Evolutionary conservation across 2,113 vertebrate species (phyloP).

Genomic region (Lanius ludovicianus): DNA sequence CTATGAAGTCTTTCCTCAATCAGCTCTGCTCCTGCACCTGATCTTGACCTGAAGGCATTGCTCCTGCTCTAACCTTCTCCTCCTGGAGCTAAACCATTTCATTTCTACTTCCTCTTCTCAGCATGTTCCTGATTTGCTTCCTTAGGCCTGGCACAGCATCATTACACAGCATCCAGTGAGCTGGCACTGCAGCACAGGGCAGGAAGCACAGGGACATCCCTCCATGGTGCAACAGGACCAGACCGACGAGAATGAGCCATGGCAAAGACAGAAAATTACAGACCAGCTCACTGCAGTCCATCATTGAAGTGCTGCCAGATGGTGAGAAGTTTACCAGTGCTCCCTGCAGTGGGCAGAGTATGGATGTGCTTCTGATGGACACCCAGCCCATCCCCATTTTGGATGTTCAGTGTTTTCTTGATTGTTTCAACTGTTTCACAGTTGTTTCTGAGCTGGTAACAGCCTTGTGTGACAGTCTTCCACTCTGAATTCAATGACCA

Average conservation of each 20-base stretch:
- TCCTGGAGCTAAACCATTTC: neutral
- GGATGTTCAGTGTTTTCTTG: neutral
- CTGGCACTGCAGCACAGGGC: neutral
- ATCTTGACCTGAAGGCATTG: slow-evolving; percentile 17
- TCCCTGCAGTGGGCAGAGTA: neutral
- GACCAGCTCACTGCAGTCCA: neutral
- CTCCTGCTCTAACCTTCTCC: neutral
- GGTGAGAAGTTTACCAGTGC: neutral
- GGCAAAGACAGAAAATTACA: neutral
- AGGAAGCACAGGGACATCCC: neutral
- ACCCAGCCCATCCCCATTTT: neutral
- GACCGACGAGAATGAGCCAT: fast-evolving
- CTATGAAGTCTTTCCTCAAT: neutral
- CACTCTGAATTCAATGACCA: neutral
- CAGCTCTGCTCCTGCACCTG: neutral
- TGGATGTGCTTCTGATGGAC: neutral
- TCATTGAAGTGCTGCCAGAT: neutral
- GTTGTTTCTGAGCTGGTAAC: neutral
- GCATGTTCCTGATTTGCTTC: neutral
- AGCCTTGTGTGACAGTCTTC: neutral
- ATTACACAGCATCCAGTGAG: neutral
- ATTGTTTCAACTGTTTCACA: neutral
- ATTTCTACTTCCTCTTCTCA: slow-evolving; percentile 1
- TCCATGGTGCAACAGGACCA: fast-evolving
- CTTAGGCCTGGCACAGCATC: neutral